phyloP scores from a whole-genome alignment of 1,140 invertebrate genomes.

The Drosophila paulistorum region DNA sequence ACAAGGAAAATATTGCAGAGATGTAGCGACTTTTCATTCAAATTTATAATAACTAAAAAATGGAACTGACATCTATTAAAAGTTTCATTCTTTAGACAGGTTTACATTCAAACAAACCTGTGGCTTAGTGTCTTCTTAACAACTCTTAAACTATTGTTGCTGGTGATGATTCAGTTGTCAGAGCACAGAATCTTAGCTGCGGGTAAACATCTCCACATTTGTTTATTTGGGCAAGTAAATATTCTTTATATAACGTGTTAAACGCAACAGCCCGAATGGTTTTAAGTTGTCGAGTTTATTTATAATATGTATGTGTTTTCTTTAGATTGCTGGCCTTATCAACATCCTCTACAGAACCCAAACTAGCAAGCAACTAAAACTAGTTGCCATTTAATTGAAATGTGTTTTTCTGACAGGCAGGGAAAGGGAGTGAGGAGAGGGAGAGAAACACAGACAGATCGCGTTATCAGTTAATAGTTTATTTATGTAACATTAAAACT shows the following conservation, averaged over 20 bases:
- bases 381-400: slow-evolving; percentile 27
- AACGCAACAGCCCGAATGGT: slow-evolving; percentile 11
- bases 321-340: slow-evolving; percentile 37
- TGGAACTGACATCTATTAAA: no score
- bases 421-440: background rate
- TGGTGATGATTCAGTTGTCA: slow-evolving; percentile 1
- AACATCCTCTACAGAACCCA: slow-evolving; percentile 16
- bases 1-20: no score
- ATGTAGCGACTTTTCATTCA: no score
- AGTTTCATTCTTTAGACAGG: no score
- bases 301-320: background rate
- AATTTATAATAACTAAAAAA: no score
- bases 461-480: slow-evolving; percentile 21
- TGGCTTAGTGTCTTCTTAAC: background rate
- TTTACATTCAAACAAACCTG: no score
- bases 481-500: background rate
- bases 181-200: background rate
- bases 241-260: slow-evolving; percentile 1
- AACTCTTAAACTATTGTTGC: background rate
- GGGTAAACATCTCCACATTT: background rate
- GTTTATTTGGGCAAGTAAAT: background rate
- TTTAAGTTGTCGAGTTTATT: slow-evolving; percentile 25
- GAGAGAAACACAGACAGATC: no score
- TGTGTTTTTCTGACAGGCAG: slow-evolving; percentile 13
- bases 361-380: slow-evolving; percentile 6